Base-by-base conservation (phyloP, 2,113 vertebrate species). In the Phodopus roborovskii region DNA sequence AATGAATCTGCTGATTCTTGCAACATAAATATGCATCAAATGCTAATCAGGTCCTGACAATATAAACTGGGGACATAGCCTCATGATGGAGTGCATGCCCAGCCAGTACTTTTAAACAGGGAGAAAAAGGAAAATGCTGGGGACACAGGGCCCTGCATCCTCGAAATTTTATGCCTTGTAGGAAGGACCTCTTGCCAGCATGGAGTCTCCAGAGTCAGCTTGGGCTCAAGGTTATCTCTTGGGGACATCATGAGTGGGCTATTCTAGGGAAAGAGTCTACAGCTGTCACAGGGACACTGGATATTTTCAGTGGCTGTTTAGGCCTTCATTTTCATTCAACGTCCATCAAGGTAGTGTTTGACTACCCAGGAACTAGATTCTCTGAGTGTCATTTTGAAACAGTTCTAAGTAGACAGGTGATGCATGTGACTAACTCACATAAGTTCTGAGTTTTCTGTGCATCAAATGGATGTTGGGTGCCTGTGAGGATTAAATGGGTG, bases 371-470 rank as follows among this genome's bases (percentile, higher is more conserved):
- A 24, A 48, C 70, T 39, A 36, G 79, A 39, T 88, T 96, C 60
- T 88, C 71, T 42, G 45, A 50, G 45, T 86, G 64, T 53, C 12
- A 15, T 79, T 96, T 91, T 92, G 68, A 75, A 82, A n/a, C 45
- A 20, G 7, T 42, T 94, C 87, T 93, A 92, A 85, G 36, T 73
- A 92, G 50, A 81, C 66, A 74, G 45, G 12, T 39, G 71, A 50
- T 4, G 9, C 20, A 20, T 53, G 0, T 53, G 24, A 62, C 45
- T 39, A 42, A n/a, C 60, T 86, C 66, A 86, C 3, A 2, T 88
- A 90, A 56, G 13, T 70, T 70, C 87, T 68, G 75, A 84, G 26
- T 92, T 93, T 91, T 42, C 70, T 42, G 0, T 93, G 64, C 92
- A 7, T 94, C 70, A 90, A 24, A 53, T 39, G 79, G 48, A 93